phyloP scores from a whole-genome alignment of 2,113 vertebrate species.

The Gnathonemus longibarbis region DNA sequence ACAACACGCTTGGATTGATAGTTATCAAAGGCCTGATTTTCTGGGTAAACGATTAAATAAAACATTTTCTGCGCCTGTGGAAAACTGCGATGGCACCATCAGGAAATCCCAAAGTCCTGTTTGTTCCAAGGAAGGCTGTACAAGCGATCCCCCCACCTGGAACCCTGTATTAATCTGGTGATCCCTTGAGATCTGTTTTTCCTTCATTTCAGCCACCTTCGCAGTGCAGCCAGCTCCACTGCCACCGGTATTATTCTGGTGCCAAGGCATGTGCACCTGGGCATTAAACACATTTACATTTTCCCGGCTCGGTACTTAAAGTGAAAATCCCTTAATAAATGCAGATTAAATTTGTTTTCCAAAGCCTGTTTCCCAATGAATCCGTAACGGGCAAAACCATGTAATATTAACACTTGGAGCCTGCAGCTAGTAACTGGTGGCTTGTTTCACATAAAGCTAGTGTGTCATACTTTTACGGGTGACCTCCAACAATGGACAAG shows the following conservation, averaged over 20 bases:
- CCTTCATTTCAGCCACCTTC: neutral
- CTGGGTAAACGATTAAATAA: neutral
- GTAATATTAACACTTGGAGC: neutral
- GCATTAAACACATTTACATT: neutral
- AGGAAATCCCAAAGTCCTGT: neutral
- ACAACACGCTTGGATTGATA: neutral
- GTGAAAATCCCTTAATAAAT: conserved; percentile 3
- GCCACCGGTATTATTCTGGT: neutral
- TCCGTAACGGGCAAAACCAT: neutral
- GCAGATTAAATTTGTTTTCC: conserved; percentile 4
- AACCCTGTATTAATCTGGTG: neutral
- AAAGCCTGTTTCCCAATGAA: neutral
- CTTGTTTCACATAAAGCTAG: neutral
- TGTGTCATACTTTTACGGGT: neutral
- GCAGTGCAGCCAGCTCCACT: neutral
- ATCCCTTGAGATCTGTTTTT: neutral
- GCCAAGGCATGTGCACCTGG: neutral
- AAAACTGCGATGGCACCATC: neutral
- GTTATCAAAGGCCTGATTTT: neutral
- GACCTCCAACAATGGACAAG: neutral
- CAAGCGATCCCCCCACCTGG: neutral
- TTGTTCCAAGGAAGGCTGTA: neutral
- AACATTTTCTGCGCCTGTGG: neutral
- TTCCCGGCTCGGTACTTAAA: neutral
- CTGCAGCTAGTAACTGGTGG: neutral